Conservation (phyloP, 2,888 invertebrate species). For the Acrobasis suavella region DNA sequence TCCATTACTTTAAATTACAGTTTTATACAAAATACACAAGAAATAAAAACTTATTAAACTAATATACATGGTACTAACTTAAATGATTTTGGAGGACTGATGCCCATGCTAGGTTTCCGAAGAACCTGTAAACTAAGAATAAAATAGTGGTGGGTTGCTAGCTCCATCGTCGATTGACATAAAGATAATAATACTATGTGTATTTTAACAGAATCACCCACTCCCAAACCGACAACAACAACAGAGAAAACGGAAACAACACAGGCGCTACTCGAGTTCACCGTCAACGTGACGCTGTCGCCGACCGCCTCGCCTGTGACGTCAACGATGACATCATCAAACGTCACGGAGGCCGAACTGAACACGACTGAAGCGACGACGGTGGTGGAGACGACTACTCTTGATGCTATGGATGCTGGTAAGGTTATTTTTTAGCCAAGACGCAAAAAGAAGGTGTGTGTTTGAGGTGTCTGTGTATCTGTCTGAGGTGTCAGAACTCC, state of each 20-base stretch:
- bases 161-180: background rate
- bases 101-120: too few relatives aligned
- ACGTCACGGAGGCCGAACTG: slow-evolving; percentile 44
- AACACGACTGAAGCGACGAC: slow-evolving; percentile 29
- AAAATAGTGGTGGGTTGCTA: background rate
- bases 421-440: background rate
- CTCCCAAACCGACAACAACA: slow-evolving; percentile 28
- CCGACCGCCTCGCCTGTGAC: slow-evolving; percentile 51
- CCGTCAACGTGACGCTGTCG: slow-evolving; percentile 64
- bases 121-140: too few relatives aligned
- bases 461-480: too few relatives aligned
- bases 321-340: slow-evolving; percentile 51
- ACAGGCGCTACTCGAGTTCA: slow-evolving; percentile 54
- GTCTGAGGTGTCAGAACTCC: too few relatives aligned
- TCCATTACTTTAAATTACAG: too few relatives aligned
- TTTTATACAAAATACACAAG: too few relatives aligned
- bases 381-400: background rate
- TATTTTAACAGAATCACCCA: slow-evolving; percentile 2
- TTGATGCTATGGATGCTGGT: slow-evolving; percentile 22
- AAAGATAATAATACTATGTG: background rate
- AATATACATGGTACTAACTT: too few relatives aligned
- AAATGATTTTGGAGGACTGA: too few relatives aligned
- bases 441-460: too few relatives aligned
- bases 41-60: too few relatives aligned
- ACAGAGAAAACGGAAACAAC: slow-evolving; percentile 32